A percentile compares a stretch with the other conserved stretches of the same genome.
These are phyloP conservation scores for Enteromius anoplus DNA, from an alignment of 2,797 vertebrate genomes.

Conservation along the genomic window DNA sequence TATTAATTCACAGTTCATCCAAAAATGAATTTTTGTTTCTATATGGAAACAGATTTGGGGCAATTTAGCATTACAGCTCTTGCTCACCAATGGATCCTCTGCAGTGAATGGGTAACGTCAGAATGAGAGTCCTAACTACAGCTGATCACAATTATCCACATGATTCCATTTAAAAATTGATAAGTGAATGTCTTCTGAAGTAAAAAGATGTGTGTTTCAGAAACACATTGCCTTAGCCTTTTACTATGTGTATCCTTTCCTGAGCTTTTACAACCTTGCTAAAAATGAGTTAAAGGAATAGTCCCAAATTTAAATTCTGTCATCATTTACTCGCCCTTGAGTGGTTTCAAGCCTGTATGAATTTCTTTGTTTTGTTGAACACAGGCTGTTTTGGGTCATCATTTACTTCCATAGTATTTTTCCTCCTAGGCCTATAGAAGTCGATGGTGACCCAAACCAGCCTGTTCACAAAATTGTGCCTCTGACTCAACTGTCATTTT, in stretches of 20 bases:
- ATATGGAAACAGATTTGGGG: neutral
- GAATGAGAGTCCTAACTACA: neutral
- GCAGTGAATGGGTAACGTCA: neutral
- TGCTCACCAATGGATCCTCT: neutral
- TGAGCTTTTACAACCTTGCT: neutral
- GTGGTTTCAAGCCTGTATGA: too few relatives aligned
- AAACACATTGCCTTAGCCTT: neutral
- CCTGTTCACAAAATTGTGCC: too few relatives aligned
- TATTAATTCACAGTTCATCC: neutral
- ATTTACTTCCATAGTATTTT: too few relatives aligned
- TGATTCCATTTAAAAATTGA: neutral
- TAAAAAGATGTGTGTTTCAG: neutral
- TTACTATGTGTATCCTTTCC: neutral
- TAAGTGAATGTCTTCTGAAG: neutral
- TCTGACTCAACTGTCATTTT: too few relatives aligned
- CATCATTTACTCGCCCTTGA: too few relatives aligned
- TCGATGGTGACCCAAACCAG: too few relatives aligned
- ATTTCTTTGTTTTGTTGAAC: too few relatives aligned
- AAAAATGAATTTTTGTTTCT: neutral
- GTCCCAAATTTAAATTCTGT: too few relatives aligned
- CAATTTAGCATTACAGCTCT: neutral
- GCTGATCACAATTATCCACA: neutral
- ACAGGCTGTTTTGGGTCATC: too few relatives aligned
- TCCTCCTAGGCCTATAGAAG: too few relatives aligned
- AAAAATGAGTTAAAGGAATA: neutral